Conservation (phyloP, 2,797 vertebrate species). For the Hyperoplus immaculatus region DNA sequence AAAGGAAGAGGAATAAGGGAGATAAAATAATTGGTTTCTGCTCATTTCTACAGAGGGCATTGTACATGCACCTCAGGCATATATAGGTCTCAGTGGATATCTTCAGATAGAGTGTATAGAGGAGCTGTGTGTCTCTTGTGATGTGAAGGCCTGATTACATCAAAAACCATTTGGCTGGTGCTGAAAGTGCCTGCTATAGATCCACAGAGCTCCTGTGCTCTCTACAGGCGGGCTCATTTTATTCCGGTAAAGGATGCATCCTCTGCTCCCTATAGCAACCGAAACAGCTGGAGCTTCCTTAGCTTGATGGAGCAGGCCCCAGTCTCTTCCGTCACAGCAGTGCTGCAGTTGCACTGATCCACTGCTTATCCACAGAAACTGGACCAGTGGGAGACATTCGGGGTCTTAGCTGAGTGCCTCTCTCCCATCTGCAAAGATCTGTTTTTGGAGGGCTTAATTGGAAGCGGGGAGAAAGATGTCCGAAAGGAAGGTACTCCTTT, state of each 20-base stretch:
- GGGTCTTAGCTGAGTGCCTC: slow-evolving; percentile 72
- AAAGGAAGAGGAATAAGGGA: not conserved
- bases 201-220: slow-evolving; percentile 55
- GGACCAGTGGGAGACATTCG: slow-evolving; percentile 80
- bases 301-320: slow-evolving; percentile 63
- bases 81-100: slow-evolving; percentile 20
- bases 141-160: slow-evolving; percentile 56
- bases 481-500: slow-evolving; percentile 43
- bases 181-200: slow-evolving; percentile 60
- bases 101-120: slow-evolving; percentile 9
- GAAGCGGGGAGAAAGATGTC: slow-evolving; percentile 72
- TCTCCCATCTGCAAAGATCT: slow-evolving; percentile 64
- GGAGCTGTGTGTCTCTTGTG: slow-evolving; percentile 25
- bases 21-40: not conserved
- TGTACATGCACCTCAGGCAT: slow-evolving; percentile 10
- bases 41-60: not conserved
- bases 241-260: slow-evolving; percentile 60
- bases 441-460: slow-evolving; percentile 81
- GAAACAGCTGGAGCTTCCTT: slow-evolving; percentile 71
- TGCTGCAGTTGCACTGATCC: slow-evolving; percentile 65
- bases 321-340: slow-evolving; percentile 51
- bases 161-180: slow-evolving; percentile 52
- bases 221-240: slow-evolving; percentile 60
- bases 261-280: slow-evolving; percentile 55
- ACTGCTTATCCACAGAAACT: slow-evolving; percentile 80